Percentiles rank a stretch among this genome's conserved stretches.
Evolutionary conservation across 2,888 invertebrate species (phyloP).

Genomic region (Drepanosiphum platanoidis): DNA sequence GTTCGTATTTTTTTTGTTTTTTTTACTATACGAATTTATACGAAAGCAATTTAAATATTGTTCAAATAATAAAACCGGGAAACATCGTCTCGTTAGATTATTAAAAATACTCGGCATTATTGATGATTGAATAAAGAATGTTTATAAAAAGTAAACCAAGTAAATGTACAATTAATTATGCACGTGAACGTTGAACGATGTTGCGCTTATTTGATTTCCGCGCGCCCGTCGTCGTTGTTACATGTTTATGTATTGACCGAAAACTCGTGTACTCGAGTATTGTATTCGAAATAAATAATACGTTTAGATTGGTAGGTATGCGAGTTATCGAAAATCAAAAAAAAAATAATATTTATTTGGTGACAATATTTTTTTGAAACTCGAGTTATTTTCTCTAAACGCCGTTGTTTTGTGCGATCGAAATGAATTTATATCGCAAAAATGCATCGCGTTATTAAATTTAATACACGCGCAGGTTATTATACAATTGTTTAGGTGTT

Average conservation of each 20-base stretch:
- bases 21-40: too few species aligned
- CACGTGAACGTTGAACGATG: background rate
- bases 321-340: too few species aligned
- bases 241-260: background rate
- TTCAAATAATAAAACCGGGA: background rate
- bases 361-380: too few species aligned
- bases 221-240: background rate
- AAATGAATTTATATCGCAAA: too few species aligned
- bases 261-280: too few species aligned
- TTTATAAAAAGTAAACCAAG: background rate
- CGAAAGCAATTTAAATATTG: background rate
- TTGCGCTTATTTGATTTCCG: background rate
- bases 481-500: too few species aligned
- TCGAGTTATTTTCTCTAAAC: too few species aligned
- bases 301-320: too few species aligned
- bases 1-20: background rate
- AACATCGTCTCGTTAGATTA: background rate
- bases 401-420: too few species aligned
- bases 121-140: background rate
- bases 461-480: too few species aligned
- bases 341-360: too few species aligned
- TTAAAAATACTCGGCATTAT: conserved; percentile 3
- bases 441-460: background rate
- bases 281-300: too few species aligned
- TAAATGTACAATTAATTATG: background rate